A percentile compares a stretch with the other conserved stretches of the same genome.
These are phyloP conservation scores for Pempheris klunzingeri DNA, from an alignment of 2,797 vertebrate species.

Conservation along the genomic window DNA sequence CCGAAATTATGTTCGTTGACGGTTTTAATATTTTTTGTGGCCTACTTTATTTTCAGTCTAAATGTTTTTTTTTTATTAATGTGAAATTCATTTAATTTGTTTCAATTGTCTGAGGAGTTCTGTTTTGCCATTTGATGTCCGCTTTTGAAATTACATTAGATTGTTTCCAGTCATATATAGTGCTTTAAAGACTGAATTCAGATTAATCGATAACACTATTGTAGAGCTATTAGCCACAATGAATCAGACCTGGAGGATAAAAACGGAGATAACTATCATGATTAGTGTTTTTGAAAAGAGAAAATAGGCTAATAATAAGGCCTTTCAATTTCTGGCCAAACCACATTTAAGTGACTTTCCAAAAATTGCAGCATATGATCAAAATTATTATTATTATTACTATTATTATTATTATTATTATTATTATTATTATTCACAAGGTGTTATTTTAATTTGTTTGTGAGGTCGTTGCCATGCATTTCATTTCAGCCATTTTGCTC, in stretches of 20 bases:
- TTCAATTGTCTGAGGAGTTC: slow-evolving; percentile 21
- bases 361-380: slow-evolving; percentile 70
- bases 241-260: slow-evolving; percentile 33
- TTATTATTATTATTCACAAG: slow-evolving; percentile 60
- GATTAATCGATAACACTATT: slow-evolving; percentile 49
- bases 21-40: slow-evolving; percentile 39
- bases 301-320: slow-evolving; percentile 41
- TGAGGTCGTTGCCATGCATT: slow-evolving; percentile 57
- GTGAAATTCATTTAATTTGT: slow-evolving; percentile 38
- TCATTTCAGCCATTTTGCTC: slow-evolving; percentile 74
- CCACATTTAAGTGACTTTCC: slow-evolving; percentile 53
- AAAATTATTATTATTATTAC: slow-evolving; percentile 70
- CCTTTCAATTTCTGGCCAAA: slow-evolving; percentile 51
- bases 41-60: slow-evolving; percentile 28
- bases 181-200: slow-evolving; percentile 59
- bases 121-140: slow-evolving; percentile 37
- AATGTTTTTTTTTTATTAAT: slow-evolving; percentile 25
- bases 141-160: slow-evolving; percentile 43
- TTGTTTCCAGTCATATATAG: slow-evolving; percentile 50
- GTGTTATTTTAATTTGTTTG: slow-evolving; percentile 46
- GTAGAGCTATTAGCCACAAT: slow-evolving; percentile 49
- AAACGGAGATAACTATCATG: slow-evolving; percentile 26
- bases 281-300: slow-evolving; percentile 33
- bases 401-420: slow-evolving; percentile 71
- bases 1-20: slow-evolving; percentile 61